Conservation (phyloP, 2,797 vertebrate genomes). For the Cheirogaleus major region DNA sequence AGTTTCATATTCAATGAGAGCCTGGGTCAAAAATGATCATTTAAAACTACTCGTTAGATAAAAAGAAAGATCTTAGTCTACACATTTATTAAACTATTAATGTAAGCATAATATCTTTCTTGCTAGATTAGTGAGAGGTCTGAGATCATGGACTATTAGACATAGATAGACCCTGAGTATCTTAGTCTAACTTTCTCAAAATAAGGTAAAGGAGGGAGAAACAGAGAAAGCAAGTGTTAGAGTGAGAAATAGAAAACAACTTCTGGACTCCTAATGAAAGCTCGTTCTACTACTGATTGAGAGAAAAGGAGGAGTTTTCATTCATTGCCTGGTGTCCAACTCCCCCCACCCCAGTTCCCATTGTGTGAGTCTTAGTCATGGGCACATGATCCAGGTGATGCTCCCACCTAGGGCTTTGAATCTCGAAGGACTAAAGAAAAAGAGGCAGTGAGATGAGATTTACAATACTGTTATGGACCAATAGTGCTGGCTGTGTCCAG, state of each 20-base stretch:
- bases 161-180: neutral
- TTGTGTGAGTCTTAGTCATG: neutral
- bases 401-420: neutral
- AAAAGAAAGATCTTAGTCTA: slow-evolving; percentile 28
- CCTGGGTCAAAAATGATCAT: neutral
- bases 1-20: slow-evolving; percentile 37
- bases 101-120: neutral
- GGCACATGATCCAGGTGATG: neutral
- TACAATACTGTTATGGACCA: neutral
- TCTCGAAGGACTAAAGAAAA: neutral
- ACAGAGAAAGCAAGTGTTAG: neutral
- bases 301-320: neutral
- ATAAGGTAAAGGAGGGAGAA: neutral
- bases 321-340: neutral
- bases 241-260: slow-evolving; percentile 23
- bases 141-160: neutral
- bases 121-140: slow-evolving; percentile 13
- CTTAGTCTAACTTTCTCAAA: slow-evolving; percentile 41
- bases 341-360: neutral
- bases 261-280: neutral
- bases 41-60: slow-evolving; percentile 15
- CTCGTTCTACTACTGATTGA: neutral
- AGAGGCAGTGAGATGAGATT: neutral
- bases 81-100: slow-evolving; percentile 34
- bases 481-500: neutral